Base-by-base conservation (phyloP, 2,888 invertebrate species). In the Archips xylosteana region DNA sequence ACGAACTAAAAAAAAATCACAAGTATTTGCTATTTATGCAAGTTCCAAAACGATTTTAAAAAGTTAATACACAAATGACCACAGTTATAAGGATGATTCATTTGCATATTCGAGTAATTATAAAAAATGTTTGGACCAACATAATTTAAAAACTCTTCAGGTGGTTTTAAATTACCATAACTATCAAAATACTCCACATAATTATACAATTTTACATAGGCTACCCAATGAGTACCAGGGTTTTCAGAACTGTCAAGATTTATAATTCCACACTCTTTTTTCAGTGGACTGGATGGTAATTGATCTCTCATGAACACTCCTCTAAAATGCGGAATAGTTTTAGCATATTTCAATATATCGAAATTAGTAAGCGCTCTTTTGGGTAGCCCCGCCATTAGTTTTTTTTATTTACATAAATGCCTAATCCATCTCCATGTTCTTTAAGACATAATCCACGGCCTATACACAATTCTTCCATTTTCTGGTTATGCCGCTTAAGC, bases 231-330 rank as follows among this genome's bases (percentile, higher is more conserved):
- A 45, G 42, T 45, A 9, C 42, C 42, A 45, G 42, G 9, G 49
- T 60, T 69, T 61, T 49, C 9, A 15, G 47, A 69, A 3, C 13
- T 32, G 12, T 70, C 63, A 15, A 70, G n/a, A 42, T 70, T 70
- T 5, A 70, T 32, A 32, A 70, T 63, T 1, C 54, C 70, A n/a
- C 70, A 70, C 63, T 63, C 62, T 54, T n/a, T 32, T 54, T 32
- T 13, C 34, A 12, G 12, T 39, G 70, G 42, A 2, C 3, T 5
- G 8, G 9, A 13, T n/a, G 70, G 70, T 54, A 70, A 34, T 13
- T 36, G 1, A 54, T 70, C 70, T 42, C 70, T 39, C 62, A 70
- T 70, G 39, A 42, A 70, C 2, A 70, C 70, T 13, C 62, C 70
- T 32, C 70, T 1, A 70, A 70, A 70, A 42, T 68, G 3, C 2